Percentiles rank a stretch among this genome's conserved stretches.
These are phyloP conservation scores for Falco concolor DNA, from an alignment of 2,797 vertebrate genomes.

Conservation along the genomic window DNA sequence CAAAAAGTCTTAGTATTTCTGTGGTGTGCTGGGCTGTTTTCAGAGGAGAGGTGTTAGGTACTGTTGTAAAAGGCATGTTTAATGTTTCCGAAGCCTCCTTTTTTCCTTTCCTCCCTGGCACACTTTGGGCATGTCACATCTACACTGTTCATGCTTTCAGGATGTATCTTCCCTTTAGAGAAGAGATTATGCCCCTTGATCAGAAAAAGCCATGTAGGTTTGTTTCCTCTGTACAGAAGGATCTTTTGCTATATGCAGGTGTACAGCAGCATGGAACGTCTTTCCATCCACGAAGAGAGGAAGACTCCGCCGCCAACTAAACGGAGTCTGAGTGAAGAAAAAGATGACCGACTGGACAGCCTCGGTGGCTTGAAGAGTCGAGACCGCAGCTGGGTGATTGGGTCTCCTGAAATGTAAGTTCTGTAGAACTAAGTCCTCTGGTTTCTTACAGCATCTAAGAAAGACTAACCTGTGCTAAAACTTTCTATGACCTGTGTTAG, in stretches of 20 bases:
- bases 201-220: neutral
- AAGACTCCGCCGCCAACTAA: conserved; percentile 88
- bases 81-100: neutral
- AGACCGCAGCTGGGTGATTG: conserved; percentile 90
- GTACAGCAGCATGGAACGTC: conserved; percentile 95
- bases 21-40: neutral
- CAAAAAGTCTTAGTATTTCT: neutral
- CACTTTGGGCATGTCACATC: neutral
- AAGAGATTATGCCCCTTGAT: neutral
- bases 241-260: conserved; percentile 73
- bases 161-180: neutral
- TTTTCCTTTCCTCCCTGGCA: neutral
- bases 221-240: neutral
- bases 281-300: conserved; percentile 90
- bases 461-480: neutral
- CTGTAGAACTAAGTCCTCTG: neutral
- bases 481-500: neutral
- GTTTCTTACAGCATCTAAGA: neutral
- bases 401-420: conserved; percentile 95
- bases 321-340: conserved; percentile 94
- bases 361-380: conserved; percentile 83
- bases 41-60: neutral
- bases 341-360: conserved; percentile 84
- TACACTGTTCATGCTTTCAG: neutral
- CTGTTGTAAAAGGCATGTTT: neutral